phyloP scores from a whole-genome alignment of 1,140 invertebrate genomes.

The Hypsibius dujardini region DNA sequence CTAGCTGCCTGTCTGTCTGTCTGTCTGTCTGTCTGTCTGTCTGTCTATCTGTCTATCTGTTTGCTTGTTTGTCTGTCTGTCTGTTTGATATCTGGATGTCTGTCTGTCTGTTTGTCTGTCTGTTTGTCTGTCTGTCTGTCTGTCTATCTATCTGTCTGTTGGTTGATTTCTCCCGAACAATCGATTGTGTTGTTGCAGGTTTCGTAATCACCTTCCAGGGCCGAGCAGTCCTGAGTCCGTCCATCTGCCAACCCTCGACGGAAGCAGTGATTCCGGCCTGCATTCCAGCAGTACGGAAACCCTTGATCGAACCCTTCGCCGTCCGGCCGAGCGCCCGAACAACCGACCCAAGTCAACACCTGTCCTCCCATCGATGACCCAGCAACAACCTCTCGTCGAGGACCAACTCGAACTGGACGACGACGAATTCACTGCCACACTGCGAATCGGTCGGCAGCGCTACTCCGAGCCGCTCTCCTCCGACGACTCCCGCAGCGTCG shows the following conservation, averaged over 20 bases:
- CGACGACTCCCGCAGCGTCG: too few species aligned
- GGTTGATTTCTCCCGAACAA: too few species aligned
- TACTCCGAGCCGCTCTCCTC: too few species aligned
- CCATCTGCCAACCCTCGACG: background rate
- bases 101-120: too few species aligned
- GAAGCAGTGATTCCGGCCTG: background rate
- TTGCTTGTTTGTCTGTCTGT: too few species aligned
- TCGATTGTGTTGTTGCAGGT: background rate
- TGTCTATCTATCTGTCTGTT: too few species aligned
- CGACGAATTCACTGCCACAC: background rate
- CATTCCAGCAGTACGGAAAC: conserved; percentile 9
- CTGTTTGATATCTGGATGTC: too few species aligned
- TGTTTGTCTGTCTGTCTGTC: too few species aligned
- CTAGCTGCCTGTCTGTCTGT: too few species aligned
- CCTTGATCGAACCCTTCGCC: background rate
- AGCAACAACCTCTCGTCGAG: background rate
- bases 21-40: too few species aligned
- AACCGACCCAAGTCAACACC: background rate
- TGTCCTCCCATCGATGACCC: background rate
- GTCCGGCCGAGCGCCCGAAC: background rate
- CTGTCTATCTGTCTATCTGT: too few species aligned
- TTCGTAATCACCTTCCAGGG: background rate
- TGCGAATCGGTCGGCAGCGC: background rate
- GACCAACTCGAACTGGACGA: background rate
- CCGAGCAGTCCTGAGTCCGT: background rate